Percentiles rank a stretch among this genome's conserved stretches.
Conservation (phyloP, 2,113 vertebrate genomes). For the Mormyrus lacerda region DNA sequence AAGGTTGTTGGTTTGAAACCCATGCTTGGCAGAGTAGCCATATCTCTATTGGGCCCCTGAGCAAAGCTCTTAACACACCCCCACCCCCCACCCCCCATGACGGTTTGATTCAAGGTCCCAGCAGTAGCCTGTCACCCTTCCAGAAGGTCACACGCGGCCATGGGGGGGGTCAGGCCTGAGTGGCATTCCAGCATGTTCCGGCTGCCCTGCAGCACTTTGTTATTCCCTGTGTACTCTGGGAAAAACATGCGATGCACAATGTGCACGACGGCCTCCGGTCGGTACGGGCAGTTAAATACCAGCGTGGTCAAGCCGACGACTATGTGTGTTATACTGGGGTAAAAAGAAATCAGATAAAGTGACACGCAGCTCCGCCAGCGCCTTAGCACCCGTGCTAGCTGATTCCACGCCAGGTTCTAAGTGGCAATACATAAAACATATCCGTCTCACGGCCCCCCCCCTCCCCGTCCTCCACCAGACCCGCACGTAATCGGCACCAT, state of each 20-base stretch:
- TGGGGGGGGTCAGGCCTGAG: neutral
- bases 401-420: neutral
- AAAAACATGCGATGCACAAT: neutral
- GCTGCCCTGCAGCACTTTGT: neutral
- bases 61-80: neutral
- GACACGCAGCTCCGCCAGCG: neutral
- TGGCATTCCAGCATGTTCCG: neutral
- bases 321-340: neutral
- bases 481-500: slow-evolving; percentile 34
- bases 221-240: neutral
- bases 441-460: neutral
- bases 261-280: too few relatives aligned
- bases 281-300: neutral
- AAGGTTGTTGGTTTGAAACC: neutral
- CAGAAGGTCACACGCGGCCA: neutral
- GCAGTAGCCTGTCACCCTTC: neutral
- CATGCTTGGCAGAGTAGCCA: neutral
- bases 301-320: neutral
- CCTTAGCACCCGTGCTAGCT: neutral
- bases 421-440: neutral
- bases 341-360: neutral
- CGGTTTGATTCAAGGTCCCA: neutral
- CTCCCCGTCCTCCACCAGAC: slow-evolving; percentile 5
- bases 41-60: neutral
- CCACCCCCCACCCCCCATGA: neutral